Base-by-base conservation (phyloP, 2,113 vertebrate species). In the Cranoglanis bouderius region DNA sequence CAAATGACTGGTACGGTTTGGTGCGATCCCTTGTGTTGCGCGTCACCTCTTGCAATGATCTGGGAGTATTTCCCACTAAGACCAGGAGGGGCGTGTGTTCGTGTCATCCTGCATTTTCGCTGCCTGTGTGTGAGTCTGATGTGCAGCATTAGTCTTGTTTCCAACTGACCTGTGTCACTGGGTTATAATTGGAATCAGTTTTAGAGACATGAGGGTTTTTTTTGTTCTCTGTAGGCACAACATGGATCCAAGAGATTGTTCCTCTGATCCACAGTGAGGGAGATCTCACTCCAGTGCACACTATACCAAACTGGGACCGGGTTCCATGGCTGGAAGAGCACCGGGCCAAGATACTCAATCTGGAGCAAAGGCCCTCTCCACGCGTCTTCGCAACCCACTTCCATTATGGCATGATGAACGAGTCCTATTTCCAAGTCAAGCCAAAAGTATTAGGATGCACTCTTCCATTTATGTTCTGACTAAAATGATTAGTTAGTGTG, bases 201-300 rank as follows among this genome's bases (percentile, higher is more conserved):
- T 10, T 12, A 65, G 13, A 29, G 6, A 63, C 26, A 29, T 63
- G 29, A n/a, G 61, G n/a, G n/a, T n/a, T n/a, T 29, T 29, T 63
- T 7, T 63, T 63, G 8, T 49, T 49, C 46, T 53, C 51, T 24
- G 38, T 13, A 96, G 95, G 96, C 8, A 96, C 95, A 0, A 95
- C 94, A 26, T 96, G 96, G 96, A 92, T 93, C 93, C 94, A 96
- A 93, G 96, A 96, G 93, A 93, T 96, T 1, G 57, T 95, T 9
- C 94, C 95, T 16, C 88, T 95, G 85, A 91, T 95, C 75, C 3
- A 88, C 75, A 96, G 93, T n/a, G 92, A 92, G 19, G 95, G 95
- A 4, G 95, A 96, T 87, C 90, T 93, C 21, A 84, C 92, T 6
- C 87, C 94, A 0, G 91, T 96, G 6, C 93, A 92, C 86, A 93